These are phyloP conservation scores for Parazoanthus darwini DNA, from an alignment of 92 coral and sea anemone species.

Conservation along the genomic window DNA sequence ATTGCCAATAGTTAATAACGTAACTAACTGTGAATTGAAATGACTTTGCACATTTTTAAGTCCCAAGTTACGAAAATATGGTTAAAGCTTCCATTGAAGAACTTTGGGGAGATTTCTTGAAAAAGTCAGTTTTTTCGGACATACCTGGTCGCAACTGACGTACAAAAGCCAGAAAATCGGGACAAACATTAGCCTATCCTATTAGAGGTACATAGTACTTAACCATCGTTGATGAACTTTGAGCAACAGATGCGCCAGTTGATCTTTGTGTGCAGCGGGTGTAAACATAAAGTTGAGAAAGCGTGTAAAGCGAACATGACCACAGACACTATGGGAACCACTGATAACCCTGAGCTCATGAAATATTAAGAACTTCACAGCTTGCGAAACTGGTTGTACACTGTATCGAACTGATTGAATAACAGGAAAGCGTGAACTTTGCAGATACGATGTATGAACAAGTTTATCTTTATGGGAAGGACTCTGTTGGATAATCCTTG, in stretches of 20 bases:
- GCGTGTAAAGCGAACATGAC: constrained; percentile 16
- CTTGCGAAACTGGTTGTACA: constrained; percentile 23
- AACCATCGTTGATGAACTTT: background rate
- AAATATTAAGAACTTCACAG: constrained; percentile 16
- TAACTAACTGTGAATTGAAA: no score
- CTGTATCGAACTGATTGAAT: constrained; percentile 21
- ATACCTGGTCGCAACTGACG: no score
- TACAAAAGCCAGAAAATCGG: no score
- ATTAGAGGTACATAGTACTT: background rate
- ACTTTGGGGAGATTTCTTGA: no score
- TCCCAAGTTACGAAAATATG: no score
- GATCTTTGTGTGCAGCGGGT: constrained; percentile 23
- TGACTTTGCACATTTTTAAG: no score
- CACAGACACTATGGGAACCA: background rate
- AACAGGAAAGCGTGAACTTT: background rate
- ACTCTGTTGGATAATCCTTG: background rate
- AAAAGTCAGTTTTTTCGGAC: no score
- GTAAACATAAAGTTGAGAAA: background rate
- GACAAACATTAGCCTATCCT: background rate
- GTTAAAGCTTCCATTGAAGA: no score
- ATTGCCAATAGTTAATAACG: no score
- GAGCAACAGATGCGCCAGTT: background rate
- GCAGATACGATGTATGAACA: background rate
- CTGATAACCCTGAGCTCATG: background rate
- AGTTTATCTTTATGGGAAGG: background rate